A percentile compares a stretch with the other conserved stretches of the same genome.
phyloP scores from a whole-genome alignment of 2,797 vertebrate species.

The Acanthurus lineatus region DNA sequence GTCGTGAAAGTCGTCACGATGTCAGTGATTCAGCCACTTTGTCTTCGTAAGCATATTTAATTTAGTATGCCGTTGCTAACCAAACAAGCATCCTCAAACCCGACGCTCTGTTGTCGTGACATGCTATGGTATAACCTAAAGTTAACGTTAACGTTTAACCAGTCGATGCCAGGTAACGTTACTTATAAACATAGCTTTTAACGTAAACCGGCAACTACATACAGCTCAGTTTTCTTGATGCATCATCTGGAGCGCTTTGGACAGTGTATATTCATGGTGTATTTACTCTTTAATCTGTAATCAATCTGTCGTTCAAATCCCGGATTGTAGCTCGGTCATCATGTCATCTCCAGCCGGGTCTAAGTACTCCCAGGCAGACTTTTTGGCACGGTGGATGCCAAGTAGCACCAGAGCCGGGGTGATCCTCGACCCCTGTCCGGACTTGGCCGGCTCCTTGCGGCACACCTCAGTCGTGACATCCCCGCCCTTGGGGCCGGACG shows the following conservation, averaged over 20 bases:
- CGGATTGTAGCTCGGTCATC: conserved; percentile 66
- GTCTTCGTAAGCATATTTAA: background rate
- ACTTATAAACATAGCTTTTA: background rate
- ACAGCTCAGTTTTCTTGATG: conserved; percentile 18
- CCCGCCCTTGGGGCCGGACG: conserved; percentile 60
- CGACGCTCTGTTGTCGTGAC: background rate
- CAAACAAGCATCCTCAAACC: conserved; percentile 24
- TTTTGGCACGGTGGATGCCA: conserved; percentile 88
- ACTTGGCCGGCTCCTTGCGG: conserved; percentile 69
- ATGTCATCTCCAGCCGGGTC: conserved; percentile 89
- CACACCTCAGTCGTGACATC: conserved; percentile 56
- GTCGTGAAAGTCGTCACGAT: background rate
- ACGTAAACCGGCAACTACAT: background rate
- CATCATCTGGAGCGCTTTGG: background rate
- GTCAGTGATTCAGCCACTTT: background rate
- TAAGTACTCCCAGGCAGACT: conserved; percentile 80
- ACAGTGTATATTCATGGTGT: conserved; percentile 38
- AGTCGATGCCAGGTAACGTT: background rate
- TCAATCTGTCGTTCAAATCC: conserved; percentile 70
- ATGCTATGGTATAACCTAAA: background rate
- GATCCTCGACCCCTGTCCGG: conserved; percentile 84
- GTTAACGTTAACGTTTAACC: background rate
- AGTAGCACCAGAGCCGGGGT: conserved; percentile 89
- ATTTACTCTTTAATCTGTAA: conserved; percentile 64
- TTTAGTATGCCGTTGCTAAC: conserved; percentile 26